A percentile compares a stretch with the other conserved stretches of the same genome.
Conservation (phyloP, 2,888 invertebrate species). For the Marronus borbonicus region DNA sequence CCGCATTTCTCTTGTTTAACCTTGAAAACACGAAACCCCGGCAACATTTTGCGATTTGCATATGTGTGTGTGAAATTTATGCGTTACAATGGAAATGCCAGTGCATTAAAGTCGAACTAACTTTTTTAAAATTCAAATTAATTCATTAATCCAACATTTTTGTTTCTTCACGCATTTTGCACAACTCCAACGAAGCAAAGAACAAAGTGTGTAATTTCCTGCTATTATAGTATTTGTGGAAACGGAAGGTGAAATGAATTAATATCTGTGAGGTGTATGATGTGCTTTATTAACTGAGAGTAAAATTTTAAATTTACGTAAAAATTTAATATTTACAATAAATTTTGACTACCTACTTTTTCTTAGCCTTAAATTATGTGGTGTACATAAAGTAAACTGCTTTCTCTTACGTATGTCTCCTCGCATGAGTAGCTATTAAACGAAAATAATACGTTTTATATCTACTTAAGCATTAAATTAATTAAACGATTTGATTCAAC, state of each 20-base stretch:
- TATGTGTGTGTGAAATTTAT: too few relatives aligned
- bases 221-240: background rate
- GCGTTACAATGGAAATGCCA: background rate
- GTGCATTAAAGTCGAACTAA: background rate
- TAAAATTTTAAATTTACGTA: background rate
- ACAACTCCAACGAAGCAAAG: conserved; percentile 20
- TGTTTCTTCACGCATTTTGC: conserved; percentile 20
- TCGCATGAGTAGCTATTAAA: background rate
- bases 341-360: background rate
- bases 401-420: background rate
- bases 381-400: background rate
- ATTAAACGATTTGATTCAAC: background rate
- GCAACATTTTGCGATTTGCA: too few relatives aligned
- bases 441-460: background rate
- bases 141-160: conserved; percentile 19
- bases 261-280: too few relatives aligned
- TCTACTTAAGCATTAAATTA: conserved; percentile 8
- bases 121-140: conserved; percentile 12
- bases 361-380: too few relatives aligned
- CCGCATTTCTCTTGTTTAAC: too few relatives aligned
- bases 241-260: conserved; percentile 15
- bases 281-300: background rate
- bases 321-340: background rate
- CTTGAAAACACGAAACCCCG: too few relatives aligned
- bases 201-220: conserved; percentile 23